Percentiles rank a stretch among this genome's conserved stretches.
These are phyloP conservation scores for Heterodera carotae DNA, from an alignment of 1,140 invertebrate genomes.

Conservation along the genomic window DNA sequence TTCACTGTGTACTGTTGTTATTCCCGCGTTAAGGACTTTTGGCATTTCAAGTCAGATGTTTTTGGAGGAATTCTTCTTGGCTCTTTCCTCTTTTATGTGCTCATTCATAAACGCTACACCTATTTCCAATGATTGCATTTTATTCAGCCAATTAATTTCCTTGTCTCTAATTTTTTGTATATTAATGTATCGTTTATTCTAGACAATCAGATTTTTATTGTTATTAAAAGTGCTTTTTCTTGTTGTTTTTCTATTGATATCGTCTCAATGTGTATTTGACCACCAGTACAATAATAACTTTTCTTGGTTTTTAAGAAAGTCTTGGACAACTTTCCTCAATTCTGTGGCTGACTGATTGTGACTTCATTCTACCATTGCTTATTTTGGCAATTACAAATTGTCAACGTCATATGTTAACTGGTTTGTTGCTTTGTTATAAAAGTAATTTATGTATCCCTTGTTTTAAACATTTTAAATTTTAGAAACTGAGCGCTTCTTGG, in stretches of 20 bases:
- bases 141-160: too few relatives aligned
- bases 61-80: conserved; percentile 33
- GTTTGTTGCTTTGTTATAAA: neutral
- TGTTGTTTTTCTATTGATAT: neutral
- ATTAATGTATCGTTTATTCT: neutral
- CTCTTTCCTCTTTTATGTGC: conserved; percentile 26
- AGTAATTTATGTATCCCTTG: too few relatives aligned
- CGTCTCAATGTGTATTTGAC: neutral
- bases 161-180: too few relatives aligned
- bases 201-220: neutral
- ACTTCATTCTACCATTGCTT: neutral
- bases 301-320: neutral
- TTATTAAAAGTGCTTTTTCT: neutral
- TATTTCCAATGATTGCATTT: neutral
- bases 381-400: neutral
- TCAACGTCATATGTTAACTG: conserved; percentile 13
- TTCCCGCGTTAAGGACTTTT: conserved; percentile 34
- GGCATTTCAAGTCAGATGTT: conserved; percentile 39
- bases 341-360: neutral
- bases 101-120: conserved; percentile 23
- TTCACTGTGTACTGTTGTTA: conserved; percentile 38
- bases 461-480: neutral
- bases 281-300: neutral
- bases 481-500: conserved; percentile 22
- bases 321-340: neutral